Conservation (phyloP, 1,140 invertebrate species). For the Rhynchophorus ferrugineus region DNA sequence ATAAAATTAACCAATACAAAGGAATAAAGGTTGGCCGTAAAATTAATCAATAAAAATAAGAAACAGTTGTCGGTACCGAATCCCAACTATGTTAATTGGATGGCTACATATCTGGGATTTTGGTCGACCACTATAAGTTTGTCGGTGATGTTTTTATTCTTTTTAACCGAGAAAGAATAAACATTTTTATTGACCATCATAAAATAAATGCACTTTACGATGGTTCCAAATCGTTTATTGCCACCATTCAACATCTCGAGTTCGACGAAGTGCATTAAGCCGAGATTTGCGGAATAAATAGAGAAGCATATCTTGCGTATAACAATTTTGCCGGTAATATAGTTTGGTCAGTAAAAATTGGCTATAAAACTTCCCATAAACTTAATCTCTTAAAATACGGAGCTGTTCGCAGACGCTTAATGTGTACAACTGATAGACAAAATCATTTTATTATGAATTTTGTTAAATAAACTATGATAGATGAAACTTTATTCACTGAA, state of each 20-base stretch:
- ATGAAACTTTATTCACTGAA: too few relatives aligned
- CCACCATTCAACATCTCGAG: too few relatives aligned
- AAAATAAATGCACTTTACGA: neutral
- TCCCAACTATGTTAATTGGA: neutral
- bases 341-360: neutral
- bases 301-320: neutral
- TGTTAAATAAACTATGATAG: too few relatives aligned
- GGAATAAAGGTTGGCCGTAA: neutral
- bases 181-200: neutral
- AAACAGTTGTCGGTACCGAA: neutral
- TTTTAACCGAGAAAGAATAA: neutral
- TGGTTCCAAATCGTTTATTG: neutral
- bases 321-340: neutral
- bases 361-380: neutral
- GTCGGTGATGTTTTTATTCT: neutral
- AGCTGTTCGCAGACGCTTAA: too few relatives aligned
- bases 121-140: neutral
- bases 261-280: neutral
- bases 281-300: neutral
- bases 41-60: neutral
- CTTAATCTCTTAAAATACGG: too few relatives aligned
- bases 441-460: too few relatives aligned
- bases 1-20: too few relatives aligned
- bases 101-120: neutral
- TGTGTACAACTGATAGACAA: too few relatives aligned